Evolutionary conservation across 1,140 invertebrate species (phyloP), one percentile per base, ranked within the genome.

Genomic region (Tetramorium simillimum): DNA sequence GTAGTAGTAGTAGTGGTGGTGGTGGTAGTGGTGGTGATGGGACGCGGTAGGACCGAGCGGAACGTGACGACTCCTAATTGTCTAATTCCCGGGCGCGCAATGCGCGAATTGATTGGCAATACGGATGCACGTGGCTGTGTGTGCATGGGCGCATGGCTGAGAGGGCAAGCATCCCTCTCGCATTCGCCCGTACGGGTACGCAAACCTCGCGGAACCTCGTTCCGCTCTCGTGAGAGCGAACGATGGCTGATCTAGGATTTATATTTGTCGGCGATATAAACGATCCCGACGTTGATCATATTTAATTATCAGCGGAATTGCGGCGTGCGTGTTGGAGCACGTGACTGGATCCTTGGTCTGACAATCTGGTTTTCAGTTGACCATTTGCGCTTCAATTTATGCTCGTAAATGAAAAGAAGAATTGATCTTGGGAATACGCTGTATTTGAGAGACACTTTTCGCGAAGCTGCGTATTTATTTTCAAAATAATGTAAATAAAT

Each of bases 21-120:
- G 4, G 12, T 16, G 12, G 40, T 16, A 12, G 40, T 69, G 21
- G 12, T 88, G 91, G 88, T 33, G 78, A 33, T 81, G 65, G 40
- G 40, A 84, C 80, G 53, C 40, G 53, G 24, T n/a, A 69, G 80
- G 80, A 84, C 80, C 67, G 80, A 73, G 80, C 90, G 90, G 91
- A 95, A 95, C 94, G 94, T 95, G 94, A 95, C 94, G 94, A 95
- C 92, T 95, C 94, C 95, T 95, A 95, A 95, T 95, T 95, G 95
- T 94, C 94, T 95, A 95, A 95, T 95, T 95, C 94, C 93, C 94
- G 93, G 92, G 92, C 91, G 90, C 91, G 91, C 92, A 88, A 89
- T 91, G 92, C 92, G 92, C 92, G 92, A 93, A 94, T 95, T 94
- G 94, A 95, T 94, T 93, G 94, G 91, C 92, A 92, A 93, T 95